A percentile compares a stretch with the other conserved stretches of the same genome.
Evolutionary conservation across 2,113 vertebrate genomes (phyloP).

Genomic region (Martes martes): DNA sequence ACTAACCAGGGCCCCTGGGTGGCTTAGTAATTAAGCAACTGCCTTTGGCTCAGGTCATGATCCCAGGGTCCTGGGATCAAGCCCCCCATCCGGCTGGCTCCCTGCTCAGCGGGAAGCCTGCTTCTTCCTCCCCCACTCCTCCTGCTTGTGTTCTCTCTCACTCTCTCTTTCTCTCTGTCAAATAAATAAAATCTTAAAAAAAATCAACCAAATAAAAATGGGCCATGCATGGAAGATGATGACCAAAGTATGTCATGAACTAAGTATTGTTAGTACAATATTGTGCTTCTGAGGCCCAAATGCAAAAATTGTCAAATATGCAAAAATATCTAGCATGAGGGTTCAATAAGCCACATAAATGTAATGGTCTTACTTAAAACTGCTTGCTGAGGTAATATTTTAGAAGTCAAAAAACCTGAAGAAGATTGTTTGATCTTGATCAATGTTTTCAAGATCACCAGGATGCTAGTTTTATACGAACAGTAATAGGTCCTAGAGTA

Average conservation of each 20-base stretch:
- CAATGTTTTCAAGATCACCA: not conserved
- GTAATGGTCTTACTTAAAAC: not conserved
- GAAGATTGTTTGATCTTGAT: not conserved
- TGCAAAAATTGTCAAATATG: not conserved
- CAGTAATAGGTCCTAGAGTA: not conserved
- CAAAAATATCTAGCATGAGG: not conserved
- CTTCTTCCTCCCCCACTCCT: too few species aligned
- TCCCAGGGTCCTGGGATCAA: too few species aligned
- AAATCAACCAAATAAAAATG: not conserved
- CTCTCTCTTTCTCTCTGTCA: too few species aligned
- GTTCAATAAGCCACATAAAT: not conserved
- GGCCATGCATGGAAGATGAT: not conserved
- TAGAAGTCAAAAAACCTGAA: constrained; percentile 5
- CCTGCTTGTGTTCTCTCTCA: too few species aligned
- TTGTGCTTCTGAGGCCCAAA: not conserved
- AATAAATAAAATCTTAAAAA: not conserved
- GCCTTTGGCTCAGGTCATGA: too few species aligned
- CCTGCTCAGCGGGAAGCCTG: too few species aligned
- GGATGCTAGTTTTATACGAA: constrained; percentile 5
- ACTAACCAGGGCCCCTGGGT: not conserved
- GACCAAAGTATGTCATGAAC: not conserved
- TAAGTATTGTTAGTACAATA: constrained; percentile 7
- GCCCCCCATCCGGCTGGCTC: too few species aligned
- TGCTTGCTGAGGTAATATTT: not conserved
- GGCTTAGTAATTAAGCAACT: too few species aligned